Conservation (phyloP, 2,797 vertebrate genomes). For the Gadopsis bispinosus region DNA sequence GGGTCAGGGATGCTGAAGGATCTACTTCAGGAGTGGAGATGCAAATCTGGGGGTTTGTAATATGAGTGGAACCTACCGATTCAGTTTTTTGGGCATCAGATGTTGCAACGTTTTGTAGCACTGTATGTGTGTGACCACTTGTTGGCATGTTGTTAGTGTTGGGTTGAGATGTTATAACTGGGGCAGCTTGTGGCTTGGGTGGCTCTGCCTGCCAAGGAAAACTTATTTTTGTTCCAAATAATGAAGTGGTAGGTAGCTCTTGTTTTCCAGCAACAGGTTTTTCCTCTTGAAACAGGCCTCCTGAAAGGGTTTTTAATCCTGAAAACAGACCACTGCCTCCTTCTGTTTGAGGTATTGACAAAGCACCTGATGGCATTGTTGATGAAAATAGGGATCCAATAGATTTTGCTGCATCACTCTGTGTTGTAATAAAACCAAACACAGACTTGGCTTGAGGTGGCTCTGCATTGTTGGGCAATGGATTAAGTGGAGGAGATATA, state of each 20-base stretch:
- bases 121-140: conserved; percentile 56
- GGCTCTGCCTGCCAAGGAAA: conserved; percentile 86
- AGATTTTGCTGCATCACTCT: conserved; percentile 84
- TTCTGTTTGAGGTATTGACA: conserved; percentile 77
- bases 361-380: conserved; percentile 70
- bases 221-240: conserved; percentile 89
- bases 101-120: conserved; percentile 68
- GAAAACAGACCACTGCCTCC: conserved; percentile 84
- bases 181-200: conserved; percentile 69
- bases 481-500: conserved; percentile 32
- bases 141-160: conserved; percentile 70
- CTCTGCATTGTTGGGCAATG: conserved; percentile 65
- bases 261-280: conserved; percentile 76
- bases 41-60: conserved; percentile 72
- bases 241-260: conserved; percentile 74
- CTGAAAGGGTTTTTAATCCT: conserved; percentile 91
- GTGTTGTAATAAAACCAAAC: conserved; percentile 86
- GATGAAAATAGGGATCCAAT: conserved; percentile 91
- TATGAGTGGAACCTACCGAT: conserved; percentile 73
- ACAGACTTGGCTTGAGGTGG: conserved; percentile 73
- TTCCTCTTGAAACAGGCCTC: conserved; percentile 89
- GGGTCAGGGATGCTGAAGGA: conserved; percentile 78
- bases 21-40: conserved; percentile 82
- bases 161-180: conserved; percentile 77
- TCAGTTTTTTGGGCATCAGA: conserved; percentile 64